Evolutionary conservation across 2,113 vertebrate genomes (phyloP), one percentile per base, ranked within the genome.

Genomic region (Tragelaphus imberbis): DNA sequence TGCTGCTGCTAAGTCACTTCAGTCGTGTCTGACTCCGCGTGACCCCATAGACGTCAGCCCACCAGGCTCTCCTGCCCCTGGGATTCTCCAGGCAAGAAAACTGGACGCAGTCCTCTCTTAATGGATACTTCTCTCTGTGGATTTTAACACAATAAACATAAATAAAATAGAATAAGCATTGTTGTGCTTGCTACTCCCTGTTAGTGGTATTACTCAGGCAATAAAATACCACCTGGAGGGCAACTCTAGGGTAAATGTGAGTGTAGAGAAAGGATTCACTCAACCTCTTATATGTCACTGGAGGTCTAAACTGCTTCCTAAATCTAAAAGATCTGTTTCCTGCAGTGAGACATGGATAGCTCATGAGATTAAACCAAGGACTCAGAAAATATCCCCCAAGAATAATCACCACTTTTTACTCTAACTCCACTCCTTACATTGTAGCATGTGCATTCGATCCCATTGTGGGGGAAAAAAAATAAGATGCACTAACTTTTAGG

Each of bases 101-200:
- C n/a, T n/a, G n/a, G n/a, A n/a, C n/a, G 55, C 30, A 95, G 49
- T 77, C 53, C 53, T 96, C 65, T 96, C 88, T 71, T 33, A 92
- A 63, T 44, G 30, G 71, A 81, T 92, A 61, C 51, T 92, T 97
- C 86, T 96, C 49, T 94, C 93, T 95, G 77, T 97, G 56, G 94
- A 96, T 94, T 95, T 95, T 94, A 96, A 95, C 44, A 88, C 51
- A 95, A 63, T 47, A 94, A 86, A n/a, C 23, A 91, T 75, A 94
- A 90, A 75, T 91, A 91, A 93, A 89, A 47, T 65, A 87, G 23
- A 87, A 68, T 87, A 97, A 77, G 13, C 15, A 90, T 19, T 87
- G 23, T 16, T 89, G 58, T 53, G 14, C 21, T 93, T 91, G 61
- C 49, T 90, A 55, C 14, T 71, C 25, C 14, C 47, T 63, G 23